Conservation (phyloP, 2,797 vertebrate genomes). For the Scolopax bukidnonensis region DNA sequence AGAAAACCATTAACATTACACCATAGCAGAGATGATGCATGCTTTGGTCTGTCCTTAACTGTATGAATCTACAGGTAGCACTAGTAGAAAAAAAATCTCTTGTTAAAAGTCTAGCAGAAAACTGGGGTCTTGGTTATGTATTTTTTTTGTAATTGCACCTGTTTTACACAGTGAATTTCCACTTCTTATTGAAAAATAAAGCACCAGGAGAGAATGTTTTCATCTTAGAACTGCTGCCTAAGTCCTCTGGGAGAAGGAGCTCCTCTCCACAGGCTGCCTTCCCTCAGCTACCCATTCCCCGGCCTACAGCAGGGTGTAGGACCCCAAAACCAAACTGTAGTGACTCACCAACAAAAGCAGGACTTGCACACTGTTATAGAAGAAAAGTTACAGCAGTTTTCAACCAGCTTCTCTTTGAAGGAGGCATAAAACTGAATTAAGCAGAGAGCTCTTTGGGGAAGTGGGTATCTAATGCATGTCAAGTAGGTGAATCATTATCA, state of each 20-base stretch:
- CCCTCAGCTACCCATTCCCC: background rate
- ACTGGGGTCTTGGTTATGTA: rapidly evolving
- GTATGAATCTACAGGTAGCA: background rate
- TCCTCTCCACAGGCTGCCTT: background rate
- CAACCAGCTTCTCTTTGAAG: background rate
- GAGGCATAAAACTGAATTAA: background rate
- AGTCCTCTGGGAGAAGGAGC: background rate
- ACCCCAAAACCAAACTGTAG: background rate
- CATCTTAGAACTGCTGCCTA: background rate
- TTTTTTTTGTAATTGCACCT: background rate
- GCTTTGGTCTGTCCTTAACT: background rate
- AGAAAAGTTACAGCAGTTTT: background rate
- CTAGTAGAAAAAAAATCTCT: background rate
- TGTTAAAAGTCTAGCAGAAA: background rate
- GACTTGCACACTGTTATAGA: background rate
- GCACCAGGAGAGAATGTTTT: background rate
- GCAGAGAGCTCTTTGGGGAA: background rate
- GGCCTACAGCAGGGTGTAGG: too few relatives aligned
- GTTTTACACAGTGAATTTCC: background rate
- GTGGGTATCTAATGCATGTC: background rate
- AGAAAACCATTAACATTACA: background rate
- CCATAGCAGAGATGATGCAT: background rate
- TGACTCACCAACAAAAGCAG: background rate
- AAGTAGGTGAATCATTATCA: background rate
- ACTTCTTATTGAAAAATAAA: background rate